phyloP scores from a whole-genome alignment of 2,888 invertebrate species.

The Gymnosoma rotundatum region DNA sequence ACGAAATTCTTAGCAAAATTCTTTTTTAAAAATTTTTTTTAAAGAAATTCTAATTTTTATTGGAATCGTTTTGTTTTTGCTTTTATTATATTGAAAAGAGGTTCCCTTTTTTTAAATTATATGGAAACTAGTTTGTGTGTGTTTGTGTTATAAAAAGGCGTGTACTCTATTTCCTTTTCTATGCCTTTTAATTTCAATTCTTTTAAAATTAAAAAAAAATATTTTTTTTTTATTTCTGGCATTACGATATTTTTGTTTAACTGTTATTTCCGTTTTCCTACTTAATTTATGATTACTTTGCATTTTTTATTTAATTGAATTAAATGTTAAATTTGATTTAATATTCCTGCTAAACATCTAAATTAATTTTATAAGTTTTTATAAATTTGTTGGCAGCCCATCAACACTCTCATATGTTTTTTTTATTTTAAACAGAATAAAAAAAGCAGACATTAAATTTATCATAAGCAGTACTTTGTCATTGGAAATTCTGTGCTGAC shows the following conservation, averaged over 20 bases:
- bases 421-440: constrained; percentile 30
- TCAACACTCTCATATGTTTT: constrained; percentile 33
- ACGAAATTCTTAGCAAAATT: not conserved
- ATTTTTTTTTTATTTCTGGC: not conserved
- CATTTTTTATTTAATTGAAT: constrained; percentile 37
- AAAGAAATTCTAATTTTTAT: constrained; percentile 5
- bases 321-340: constrained; percentile 35
- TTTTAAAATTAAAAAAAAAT: not conserved
- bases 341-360: constrained; percentile 27
- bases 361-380: constrained; percentile 36
- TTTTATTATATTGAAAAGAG: not conserved
- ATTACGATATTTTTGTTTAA: not conserved
- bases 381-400: constrained; percentile 49
- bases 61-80: not conserved
- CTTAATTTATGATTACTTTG: constrained; percentile 24
- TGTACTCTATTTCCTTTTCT: not conserved
- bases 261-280: constrained; percentile 30
- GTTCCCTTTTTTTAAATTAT: not conserved
- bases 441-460: constrained; percentile 48
- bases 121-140: constrained; percentile 1
- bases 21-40: not conserved
- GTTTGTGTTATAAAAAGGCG: constrained; percentile 30
- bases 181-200: not conserved
- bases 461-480: not conserved
- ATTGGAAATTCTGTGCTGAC: not conserved